These are phyloP conservation scores for Zonitis immaculata DNA, from an alignment of 2,888 invertebrate species.

Conservation along the genomic window DNA sequence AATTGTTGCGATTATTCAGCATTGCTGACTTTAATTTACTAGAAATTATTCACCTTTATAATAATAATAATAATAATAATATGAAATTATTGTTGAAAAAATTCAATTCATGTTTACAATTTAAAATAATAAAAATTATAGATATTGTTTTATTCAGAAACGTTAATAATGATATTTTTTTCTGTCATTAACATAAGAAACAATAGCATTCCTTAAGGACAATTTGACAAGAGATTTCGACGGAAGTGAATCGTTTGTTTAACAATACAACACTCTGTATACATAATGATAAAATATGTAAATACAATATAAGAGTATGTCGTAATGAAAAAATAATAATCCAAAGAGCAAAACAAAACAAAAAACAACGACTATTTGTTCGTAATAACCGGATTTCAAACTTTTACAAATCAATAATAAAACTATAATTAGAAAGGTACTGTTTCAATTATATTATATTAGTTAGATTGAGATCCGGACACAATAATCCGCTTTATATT, in stretches of 20 bases:
- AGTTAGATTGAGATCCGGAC: too few species aligned
- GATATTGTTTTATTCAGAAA: neutral
- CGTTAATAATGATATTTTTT: too few species aligned
- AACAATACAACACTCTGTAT: constrained; percentile 21
- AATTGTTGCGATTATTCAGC: constrained; percentile 4
- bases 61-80: neutral
- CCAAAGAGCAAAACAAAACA: too few species aligned
- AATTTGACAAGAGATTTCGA: constrained; percentile 23
- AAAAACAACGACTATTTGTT: too few species aligned
- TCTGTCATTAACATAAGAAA: constrained; percentile 27
- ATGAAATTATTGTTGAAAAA: neutral
- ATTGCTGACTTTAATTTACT: constrained; percentile 4
- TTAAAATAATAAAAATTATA: too few species aligned
- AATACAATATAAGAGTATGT: neutral
- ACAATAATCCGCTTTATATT: too few species aligned
- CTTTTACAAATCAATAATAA: too few species aligned
- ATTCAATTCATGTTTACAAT: too few species aligned
- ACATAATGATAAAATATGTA: constrained; percentile 13
- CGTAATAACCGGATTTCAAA: too few species aligned
- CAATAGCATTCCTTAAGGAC: constrained; percentile 27
- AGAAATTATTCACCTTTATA: neutral
- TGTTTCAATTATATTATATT: too few species aligned
- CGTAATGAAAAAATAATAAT: neutral
- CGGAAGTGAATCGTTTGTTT: constrained; percentile 28
- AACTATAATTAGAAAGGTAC: too few species aligned